Percentiles rank a stretch among this genome's conserved stretches.
phyloP scores from a whole-genome alignment of 2,888 invertebrate species.

The Eupithecia exiguata region DNA sequence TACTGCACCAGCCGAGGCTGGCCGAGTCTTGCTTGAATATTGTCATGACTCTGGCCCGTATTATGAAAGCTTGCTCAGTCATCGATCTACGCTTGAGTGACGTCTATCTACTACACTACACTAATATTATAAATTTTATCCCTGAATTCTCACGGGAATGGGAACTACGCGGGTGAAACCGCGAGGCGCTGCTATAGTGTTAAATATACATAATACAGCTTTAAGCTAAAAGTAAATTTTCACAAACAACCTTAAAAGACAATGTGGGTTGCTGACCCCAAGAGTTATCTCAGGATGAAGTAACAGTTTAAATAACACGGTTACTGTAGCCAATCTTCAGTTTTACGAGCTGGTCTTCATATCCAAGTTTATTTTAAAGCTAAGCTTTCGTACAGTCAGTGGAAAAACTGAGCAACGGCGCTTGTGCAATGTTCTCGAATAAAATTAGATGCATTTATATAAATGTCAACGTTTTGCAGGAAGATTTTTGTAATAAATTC shows the following conservation, averaged over 20 bases:
- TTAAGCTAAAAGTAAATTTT: neutral
- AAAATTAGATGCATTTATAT: neutral
- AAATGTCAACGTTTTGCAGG: neutral
- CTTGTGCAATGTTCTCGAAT: neutral
- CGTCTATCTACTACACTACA: too few relatives aligned
- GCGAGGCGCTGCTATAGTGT: too few relatives aligned
- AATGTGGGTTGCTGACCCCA: conserved; percentile 25
- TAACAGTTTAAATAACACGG: conserved; percentile 28
- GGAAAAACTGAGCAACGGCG: conserved; percentile 1
- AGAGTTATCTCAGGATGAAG: conserved; percentile 25
- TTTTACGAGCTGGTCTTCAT: conserved; percentile 30
- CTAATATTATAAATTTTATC: too few relatives aligned
- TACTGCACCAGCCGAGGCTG: neutral
- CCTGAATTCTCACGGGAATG: too few relatives aligned
- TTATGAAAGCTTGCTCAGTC: too few relatives aligned
- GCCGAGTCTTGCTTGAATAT: too few relatives aligned
- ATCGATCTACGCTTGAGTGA: too few relatives aligned
- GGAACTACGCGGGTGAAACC: too few relatives aligned
- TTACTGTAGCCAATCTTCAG: conserved; percentile 35
- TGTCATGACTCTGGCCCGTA: neutral
- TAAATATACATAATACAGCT: neutral
- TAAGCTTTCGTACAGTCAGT: conserved; percentile 13
- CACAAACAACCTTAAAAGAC: neutral
- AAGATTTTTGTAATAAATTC: too few relatives aligned
- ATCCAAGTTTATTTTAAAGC: conserved; percentile 32